Evolutionary conservation across 2,888 invertebrate genomes (phyloP).

Genomic region (Thereva nobilitata): DNA sequence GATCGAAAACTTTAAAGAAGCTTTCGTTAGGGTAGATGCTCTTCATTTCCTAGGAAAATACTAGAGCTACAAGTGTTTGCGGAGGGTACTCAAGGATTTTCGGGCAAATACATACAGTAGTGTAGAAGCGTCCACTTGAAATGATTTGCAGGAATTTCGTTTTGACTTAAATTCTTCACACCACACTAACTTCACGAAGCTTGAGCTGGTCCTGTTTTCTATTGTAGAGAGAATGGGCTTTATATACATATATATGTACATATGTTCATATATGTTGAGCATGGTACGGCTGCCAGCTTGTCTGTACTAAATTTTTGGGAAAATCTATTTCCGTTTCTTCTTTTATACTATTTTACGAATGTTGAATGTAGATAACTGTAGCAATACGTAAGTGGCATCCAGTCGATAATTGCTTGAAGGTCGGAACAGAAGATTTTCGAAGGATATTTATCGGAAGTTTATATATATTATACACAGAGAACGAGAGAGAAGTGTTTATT

Average conservation of each 20-base stretch:
- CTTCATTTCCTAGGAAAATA: neutral
- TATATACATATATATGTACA: too few species aligned
- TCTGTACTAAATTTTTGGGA: too few species aligned
- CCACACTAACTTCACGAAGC: too few species aligned
- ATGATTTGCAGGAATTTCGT: slow-evolving; percentile 14
- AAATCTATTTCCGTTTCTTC: too few species aligned
- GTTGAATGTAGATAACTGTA: too few species aligned
- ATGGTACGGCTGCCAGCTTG: too few species aligned
- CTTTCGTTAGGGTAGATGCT: neutral
- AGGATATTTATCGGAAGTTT: slow-evolving; percentile 2
- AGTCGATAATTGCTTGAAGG: slow-evolving; percentile 22
- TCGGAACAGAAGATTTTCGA: slow-evolving; percentile 13
- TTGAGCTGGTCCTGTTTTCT: too few species aligned
- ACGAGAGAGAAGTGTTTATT: too few species aligned
- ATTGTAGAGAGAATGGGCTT: too few species aligned
- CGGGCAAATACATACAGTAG: slow-evolving; percentile 2
- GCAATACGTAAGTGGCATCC: neutral
- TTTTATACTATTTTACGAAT: too few species aligned
- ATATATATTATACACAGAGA: too few species aligned
- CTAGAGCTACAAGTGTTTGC: slow-evolving; percentile 33
- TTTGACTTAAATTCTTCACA: slow-evolving; percentile 1
- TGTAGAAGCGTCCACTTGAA: slow-evolving; percentile 6
- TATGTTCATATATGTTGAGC: too few species aligned
- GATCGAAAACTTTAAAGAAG: slow-evolving; percentile 1
- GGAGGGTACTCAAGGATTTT: slow-evolving; percentile 19